A percentile compares a stretch with the other conserved stretches of the same genome.
Conservation (phyloP, 2,888 invertebrate species). For the Mimachlamys varia region DNA sequence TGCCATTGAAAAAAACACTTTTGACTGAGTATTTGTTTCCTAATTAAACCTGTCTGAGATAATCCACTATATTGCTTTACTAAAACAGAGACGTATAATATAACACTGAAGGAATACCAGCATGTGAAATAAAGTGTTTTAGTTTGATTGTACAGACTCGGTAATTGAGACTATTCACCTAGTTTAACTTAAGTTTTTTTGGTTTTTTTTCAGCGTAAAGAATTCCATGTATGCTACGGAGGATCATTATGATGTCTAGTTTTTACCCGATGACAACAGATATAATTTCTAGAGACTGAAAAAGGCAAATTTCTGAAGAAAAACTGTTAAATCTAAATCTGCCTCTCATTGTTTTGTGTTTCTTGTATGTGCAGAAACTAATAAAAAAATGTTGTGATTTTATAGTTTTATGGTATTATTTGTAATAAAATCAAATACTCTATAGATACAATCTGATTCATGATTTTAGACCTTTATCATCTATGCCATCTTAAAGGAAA, state of each 20-base stretch:
- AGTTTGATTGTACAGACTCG: no score
- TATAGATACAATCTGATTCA: no score
- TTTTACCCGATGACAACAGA: neutral
- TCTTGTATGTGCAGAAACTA: neutral
- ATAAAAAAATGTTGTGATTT: neutral
- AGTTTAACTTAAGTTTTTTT: neutral
- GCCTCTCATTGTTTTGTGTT: constrained; percentile 13
- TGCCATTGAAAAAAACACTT: no score
- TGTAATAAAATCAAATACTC: neutral
- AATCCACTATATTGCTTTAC: no score
- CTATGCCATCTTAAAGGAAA: no score
- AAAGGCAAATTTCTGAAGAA: neutral
- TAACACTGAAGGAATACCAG: no score
- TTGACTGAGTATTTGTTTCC: no score
- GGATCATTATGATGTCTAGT: neutral
- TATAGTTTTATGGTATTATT: neutral
- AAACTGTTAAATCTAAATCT: neutral
- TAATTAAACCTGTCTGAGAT: no score
- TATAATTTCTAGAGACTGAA: neutral
- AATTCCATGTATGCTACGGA: neutral
- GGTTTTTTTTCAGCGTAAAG: neutral
- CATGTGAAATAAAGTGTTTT: no score
- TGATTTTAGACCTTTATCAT: no score
- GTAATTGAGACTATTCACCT: no score
- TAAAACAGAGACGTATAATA: no score